Percentiles rank a stretch among this genome's conserved stretches.
Evolutionary conservation across 2,888 invertebrate species (phyloP).

Genomic region (Drosophila neonasuta): DNA sequence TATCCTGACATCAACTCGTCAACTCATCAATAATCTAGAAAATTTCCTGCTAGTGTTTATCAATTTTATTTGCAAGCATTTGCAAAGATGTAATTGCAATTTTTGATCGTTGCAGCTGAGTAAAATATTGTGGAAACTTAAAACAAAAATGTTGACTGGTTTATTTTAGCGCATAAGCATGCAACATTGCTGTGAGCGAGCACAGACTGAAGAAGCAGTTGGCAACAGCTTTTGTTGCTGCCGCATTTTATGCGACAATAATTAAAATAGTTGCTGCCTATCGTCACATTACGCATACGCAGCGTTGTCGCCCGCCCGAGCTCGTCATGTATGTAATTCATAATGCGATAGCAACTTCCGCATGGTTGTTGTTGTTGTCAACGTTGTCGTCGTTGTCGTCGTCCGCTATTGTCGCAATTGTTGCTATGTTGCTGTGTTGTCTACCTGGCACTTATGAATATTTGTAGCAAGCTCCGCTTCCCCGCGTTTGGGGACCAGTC

Average conservation of each 20-base stretch:
- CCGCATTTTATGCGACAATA: constrained; percentile 54
- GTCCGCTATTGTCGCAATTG: constrained; percentile 15
- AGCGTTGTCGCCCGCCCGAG: constrained; percentile 28
- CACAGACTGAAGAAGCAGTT: constrained; percentile 7
- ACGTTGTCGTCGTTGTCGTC: constrained; percentile 8
- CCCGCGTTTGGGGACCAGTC: background rate
- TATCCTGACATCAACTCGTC: too few species aligned
- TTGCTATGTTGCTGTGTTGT: constrained; percentile 27
- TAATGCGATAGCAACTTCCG: constrained; percentile 73
- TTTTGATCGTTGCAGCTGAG: background rate
- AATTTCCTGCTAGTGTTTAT: too few species aligned
- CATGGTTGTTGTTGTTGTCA: constrained; percentile 34
- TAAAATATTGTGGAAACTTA: background rate
- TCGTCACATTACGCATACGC: constrained; percentile 71
- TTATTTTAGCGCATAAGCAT: constrained; percentile 7
- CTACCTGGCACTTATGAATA: constrained; percentile 70
- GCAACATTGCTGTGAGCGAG: constrained; percentile 8
- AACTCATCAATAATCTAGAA: too few species aligned
- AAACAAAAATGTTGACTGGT: background rate
- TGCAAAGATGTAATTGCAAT: background rate
- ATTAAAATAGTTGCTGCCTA: constrained; percentile 74
- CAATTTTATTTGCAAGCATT: too few species aligned
- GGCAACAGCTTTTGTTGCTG: constrained; percentile 32
- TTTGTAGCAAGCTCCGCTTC: constrained; percentile 36
- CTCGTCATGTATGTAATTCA: constrained; percentile 59